Conservation (phyloP, 2,113 vertebrate genomes). For the Leucoraja erinaceus region DNA sequence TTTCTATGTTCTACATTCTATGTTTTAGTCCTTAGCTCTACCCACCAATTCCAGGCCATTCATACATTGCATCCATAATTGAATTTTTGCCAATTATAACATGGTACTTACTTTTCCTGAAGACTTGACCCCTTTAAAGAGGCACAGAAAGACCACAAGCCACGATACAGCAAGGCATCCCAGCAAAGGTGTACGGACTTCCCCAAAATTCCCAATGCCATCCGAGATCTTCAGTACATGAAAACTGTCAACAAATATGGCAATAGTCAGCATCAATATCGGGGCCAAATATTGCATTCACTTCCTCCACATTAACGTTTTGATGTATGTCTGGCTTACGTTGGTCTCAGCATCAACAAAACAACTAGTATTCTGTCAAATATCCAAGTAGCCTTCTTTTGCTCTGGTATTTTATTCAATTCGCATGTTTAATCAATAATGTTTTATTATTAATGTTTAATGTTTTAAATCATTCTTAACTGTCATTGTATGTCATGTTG, state of each 20-base stretch:
- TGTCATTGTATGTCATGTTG: too few relatives aligned
- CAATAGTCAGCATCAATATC: not conserved
- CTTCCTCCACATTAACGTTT: not conserved
- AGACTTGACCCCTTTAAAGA: slow-evolving; percentile 92
- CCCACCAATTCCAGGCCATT: not conserved
- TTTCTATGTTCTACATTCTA: too few relatives aligned
- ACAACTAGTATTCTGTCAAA: not conserved
- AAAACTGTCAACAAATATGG: slow-evolving; percentile 55
- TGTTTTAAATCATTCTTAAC: too few relatives aligned
- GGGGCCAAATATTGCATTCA: not conserved
- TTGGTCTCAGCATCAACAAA: not conserved
- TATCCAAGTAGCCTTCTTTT: too few relatives aligned
- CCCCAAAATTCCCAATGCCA: slow-evolving; percentile 86
- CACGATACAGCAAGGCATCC: slow-evolving; percentile 88
- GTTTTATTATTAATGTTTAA: too few relatives aligned
- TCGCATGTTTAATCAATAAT: too few relatives aligned
- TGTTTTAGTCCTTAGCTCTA: not conserved
- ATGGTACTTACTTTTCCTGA: slow-evolving; percentile 82
- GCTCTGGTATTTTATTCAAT: too few relatives aligned
- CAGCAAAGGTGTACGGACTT: slow-evolving; percentile 83
- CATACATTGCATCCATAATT: not conserved
- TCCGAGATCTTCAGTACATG: slow-evolving; percentile 86
- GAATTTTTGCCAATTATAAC: not conserved
- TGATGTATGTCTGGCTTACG: not conserved
- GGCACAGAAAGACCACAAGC: slow-evolving; percentile 94